phyloP scores from a whole-genome alignment of 2,113 vertebrate species.

The Tichodroma muraria region DNA sequence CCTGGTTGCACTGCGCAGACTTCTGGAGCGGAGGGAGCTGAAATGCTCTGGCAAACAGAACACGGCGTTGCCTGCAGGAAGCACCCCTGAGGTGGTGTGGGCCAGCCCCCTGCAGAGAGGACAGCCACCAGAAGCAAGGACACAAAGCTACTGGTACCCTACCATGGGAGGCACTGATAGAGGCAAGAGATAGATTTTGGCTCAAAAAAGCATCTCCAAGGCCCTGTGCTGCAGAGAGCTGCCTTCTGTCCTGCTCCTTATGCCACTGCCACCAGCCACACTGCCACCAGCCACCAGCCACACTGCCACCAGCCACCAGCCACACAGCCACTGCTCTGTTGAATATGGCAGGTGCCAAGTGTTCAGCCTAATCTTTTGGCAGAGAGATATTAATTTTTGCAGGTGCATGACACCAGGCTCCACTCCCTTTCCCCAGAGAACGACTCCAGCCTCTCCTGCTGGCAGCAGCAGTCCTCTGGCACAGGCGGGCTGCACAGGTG shows the following conservation, averaged over 20 bases:
- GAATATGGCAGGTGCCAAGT: neutral
- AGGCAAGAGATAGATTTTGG: neutral
- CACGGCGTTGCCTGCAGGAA: accelerated
- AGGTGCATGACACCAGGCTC: neutral
- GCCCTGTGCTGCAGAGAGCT: neutral
- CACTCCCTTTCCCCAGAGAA: neutral
- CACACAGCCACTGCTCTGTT: neutral
- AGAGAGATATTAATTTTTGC: neutral
- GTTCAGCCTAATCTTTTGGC: neutral
- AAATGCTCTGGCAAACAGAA: neutral
- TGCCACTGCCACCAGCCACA: neutral
- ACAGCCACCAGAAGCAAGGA: neutral
- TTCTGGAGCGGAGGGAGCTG: neutral
- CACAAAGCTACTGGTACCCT: neutral
- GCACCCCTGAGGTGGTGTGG: accelerated
- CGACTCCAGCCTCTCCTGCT: neutral
- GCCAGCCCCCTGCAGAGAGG: neutral
- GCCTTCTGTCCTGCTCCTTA: neutral
- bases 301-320: neutral
- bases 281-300: neutral
- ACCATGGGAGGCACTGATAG: accelerated
- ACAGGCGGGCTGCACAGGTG: neutral
- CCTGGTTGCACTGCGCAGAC: accelerated
- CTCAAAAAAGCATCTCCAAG: neutral
- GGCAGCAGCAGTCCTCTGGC: neutral